These are phyloP conservation scores for Myrmecophaga tridactyla DNA, from an alignment of 2,113 vertebrate genomes.

Conservation along the genomic window DNA sequence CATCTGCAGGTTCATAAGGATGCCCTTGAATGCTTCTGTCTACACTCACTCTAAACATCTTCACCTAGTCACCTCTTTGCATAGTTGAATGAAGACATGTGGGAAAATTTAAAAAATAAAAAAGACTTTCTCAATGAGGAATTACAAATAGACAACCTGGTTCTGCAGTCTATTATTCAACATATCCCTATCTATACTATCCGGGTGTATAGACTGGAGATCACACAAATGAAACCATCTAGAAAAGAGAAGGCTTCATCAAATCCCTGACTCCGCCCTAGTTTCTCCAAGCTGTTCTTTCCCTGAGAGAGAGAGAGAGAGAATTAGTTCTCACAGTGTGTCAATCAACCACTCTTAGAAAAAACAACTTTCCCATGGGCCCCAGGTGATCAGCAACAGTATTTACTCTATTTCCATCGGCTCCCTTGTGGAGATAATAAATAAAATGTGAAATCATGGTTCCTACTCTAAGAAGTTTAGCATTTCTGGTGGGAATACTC, in stretches of 20 bases:
- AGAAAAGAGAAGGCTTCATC: not conserved
- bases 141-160: not conserved
- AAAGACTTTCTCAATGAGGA: not conserved
- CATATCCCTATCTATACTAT: not conserved
- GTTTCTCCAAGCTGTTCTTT: not conserved
- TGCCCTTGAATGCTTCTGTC: not conserved
- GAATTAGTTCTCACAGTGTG: not conserved
- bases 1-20: not conserved
- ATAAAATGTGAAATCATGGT: slow-evolving; percentile 35
- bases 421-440: slow-evolving; percentile 30
- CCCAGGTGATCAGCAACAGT: not conserved
- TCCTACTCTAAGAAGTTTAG: slow-evolving; percentile 24
- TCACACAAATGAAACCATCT: not conserved
- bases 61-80: not conserved
- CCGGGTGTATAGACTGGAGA: not conserved
- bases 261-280: not conserved
- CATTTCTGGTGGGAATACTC: not conserved
- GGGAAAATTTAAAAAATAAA: not conserved
- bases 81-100: not conserved
- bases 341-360: not conserved
- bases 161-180: not conserved
- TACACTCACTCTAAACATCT: not conserved
- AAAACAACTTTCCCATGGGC: not conserved
- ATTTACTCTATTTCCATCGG: slow-evolving; percentile 29
- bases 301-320: not conserved